These are phyloP conservation scores for Idaea biselata DNA, from an alignment of 2,888 invertebrate genomes.

Conservation along the genomic window DNA sequence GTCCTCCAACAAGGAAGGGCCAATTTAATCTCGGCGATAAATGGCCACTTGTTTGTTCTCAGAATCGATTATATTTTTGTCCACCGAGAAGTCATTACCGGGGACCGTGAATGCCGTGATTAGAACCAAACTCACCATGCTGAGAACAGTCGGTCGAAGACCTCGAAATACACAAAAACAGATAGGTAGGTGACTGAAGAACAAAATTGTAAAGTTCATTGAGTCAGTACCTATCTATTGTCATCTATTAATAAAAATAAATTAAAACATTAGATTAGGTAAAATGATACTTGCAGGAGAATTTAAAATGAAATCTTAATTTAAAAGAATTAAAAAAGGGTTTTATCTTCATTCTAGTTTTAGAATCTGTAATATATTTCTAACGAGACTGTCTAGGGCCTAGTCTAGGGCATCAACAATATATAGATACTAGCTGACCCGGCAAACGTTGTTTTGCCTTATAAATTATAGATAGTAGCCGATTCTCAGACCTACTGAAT, in stretches of 20 bases:
- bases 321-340: too few species aligned
- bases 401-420: too few species aligned
- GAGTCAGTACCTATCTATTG: slow-evolving; percentile 8
- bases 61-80: slow-evolving; percentile 51
- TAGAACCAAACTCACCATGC: slow-evolving; percentile 41
- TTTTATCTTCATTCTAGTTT: too few species aligned
- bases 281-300: too few species aligned
- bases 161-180: slow-evolving; percentile 23
- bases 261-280: too few species aligned
- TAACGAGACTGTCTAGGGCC: too few species aligned
- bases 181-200: background rate
- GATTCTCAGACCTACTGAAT: too few species aligned
- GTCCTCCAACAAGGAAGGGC: slow-evolving; percentile 22
- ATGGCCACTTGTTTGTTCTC: slow-evolving; percentile 44
- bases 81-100: slow-evolving; percentile 46
- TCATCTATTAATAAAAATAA: slow-evolving; percentile 1
- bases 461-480: too few species aligned
- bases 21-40: slow-evolving; percentile 21
- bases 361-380: too few species aligned
- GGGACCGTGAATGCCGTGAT: slow-evolving; percentile 23
- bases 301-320: too few species aligned
- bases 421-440: too few species aligned
- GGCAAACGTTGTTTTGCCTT: too few species aligned
- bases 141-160: slow-evolving; percentile 41
- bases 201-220: background rate